These are phyloP conservation scores for Amphibalanus amphitrite DNA, from an alignment of 1,140 invertebrate genomes.

Conservation along the genomic window DNA sequence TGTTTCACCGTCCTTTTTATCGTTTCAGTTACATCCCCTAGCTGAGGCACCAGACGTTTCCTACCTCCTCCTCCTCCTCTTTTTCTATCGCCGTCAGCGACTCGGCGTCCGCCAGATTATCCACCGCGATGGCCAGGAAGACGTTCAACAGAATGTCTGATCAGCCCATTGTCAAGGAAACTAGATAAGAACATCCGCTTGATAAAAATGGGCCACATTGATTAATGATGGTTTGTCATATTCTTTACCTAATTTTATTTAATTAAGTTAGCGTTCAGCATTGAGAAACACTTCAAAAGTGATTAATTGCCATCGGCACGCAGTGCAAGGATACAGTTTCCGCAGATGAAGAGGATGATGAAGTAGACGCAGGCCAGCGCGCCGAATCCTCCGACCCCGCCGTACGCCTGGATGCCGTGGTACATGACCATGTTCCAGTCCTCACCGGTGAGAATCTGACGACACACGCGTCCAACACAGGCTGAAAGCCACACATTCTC, in stretches of 20 bases:
- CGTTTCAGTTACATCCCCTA: no score
- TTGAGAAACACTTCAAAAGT: no score
- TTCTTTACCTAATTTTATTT: no score
- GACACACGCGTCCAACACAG: not conserved
- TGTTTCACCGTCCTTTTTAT: no score
- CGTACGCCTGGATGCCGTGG: conserved; percentile 85
- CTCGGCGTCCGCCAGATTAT: conserved; percentile 96
- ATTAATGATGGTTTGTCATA: no score
- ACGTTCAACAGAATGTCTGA: conserved; percentile 92
- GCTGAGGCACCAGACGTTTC: no score
- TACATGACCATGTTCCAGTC: conserved; percentile 99
- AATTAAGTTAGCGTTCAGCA: no score
- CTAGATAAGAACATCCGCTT: no score
- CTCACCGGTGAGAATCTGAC: conserved; percentile 92
- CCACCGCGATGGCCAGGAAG: conserved; percentile 99
- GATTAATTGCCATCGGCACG: no score
- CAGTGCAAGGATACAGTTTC: conserved; percentile 68
- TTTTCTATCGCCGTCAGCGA: conserved; percentile 83
- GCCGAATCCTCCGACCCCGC: conserved; percentile 49
- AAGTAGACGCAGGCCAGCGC: conserved; percentile 90
- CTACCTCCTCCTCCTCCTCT: conserved; percentile 37
- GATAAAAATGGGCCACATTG: no score
- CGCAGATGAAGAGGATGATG: conserved; percentile 97
- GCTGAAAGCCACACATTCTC: no score
- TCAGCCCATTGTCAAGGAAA: not conserved